These are phyloP conservation scores for Drosophila rufa DNA, from an alignment of 1,140 invertebrate species.

Conservation along the genomic window DNA sequence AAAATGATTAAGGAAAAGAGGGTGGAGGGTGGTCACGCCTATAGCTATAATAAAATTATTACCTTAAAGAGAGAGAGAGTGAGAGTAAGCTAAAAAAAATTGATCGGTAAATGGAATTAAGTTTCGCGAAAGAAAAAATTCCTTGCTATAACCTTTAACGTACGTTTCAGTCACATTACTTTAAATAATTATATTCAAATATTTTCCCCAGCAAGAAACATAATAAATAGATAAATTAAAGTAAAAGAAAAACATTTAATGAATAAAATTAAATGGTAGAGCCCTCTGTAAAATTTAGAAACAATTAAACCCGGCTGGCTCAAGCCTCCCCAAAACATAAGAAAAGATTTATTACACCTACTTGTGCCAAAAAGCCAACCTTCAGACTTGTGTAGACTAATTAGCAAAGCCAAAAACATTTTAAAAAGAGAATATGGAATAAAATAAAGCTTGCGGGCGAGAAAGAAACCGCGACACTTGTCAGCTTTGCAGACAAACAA, in stretches of 20 bases:
- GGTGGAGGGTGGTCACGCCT: background rate
- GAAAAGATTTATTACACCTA: constrained; percentile 22
- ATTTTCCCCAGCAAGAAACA: no score
- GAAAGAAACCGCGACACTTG: constrained; percentile 47
- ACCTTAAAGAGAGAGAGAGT: no score
- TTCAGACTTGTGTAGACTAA: constrained; percentile 31
- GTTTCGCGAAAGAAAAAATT: background rate
- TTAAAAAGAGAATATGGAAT: background rate
- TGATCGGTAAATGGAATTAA: background rate
- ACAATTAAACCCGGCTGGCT: background rate
- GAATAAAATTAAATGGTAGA: background rate
- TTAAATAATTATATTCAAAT: no score
- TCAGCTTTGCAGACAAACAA: constrained; percentile 33
- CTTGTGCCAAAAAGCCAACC: background rate
- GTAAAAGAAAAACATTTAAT: no score
- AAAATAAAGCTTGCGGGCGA: constrained; percentile 12
- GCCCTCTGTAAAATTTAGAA: background rate
- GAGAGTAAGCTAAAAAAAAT: background rate
- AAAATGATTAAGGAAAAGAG: background rate
- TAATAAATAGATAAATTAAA: no score
- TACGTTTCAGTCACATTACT: no score
- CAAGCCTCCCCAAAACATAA: background rate
- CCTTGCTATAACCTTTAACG: no score
- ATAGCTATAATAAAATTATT: background rate
- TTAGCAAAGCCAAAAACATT: constrained; percentile 10